Percentiles rank a stretch among this genome's conserved stretches.
Conservation (phyloP, 2,113 vertebrate genomes). For the Pseudonaja textilis region DNA sequence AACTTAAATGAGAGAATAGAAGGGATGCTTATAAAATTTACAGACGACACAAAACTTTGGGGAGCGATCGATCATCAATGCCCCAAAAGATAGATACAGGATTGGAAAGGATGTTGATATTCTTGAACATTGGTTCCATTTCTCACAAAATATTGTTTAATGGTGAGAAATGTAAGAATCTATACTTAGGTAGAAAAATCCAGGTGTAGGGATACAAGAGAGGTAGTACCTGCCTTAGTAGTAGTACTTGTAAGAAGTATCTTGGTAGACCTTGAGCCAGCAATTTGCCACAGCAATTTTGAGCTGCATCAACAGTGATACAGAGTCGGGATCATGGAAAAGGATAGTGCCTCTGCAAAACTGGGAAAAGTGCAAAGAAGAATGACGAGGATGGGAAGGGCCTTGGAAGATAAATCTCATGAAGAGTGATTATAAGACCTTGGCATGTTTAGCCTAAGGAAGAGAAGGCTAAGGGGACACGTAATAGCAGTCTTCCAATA, state of each 20-base stretch:
- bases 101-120: background rate
- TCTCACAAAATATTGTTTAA: background rate
- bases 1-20: background rate
- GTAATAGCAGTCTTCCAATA: background rate
- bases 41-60: background rate
- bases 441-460: background rate
- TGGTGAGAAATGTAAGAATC: background rate
- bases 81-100: background rate
- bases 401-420: background rate
- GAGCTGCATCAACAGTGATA: background rate
- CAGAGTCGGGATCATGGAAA: background rate
- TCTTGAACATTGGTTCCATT: background rate
- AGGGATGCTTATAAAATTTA: background rate
- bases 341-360: background rate
- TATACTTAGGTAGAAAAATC: background rate
- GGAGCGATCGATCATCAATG: background rate
- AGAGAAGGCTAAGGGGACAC: background rate
- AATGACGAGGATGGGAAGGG: background rate
- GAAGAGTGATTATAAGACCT: background rate
- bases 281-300: background rate
- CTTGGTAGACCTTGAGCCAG: background rate
- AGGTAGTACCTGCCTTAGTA: background rate
- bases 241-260: background rate
- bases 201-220: background rate
- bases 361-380: background rate